These are phyloP conservation scores for Eulemur albifrons DNA, from an alignment of 2,797 vertebrate genomes.

Conservation along the genomic window DNA sequence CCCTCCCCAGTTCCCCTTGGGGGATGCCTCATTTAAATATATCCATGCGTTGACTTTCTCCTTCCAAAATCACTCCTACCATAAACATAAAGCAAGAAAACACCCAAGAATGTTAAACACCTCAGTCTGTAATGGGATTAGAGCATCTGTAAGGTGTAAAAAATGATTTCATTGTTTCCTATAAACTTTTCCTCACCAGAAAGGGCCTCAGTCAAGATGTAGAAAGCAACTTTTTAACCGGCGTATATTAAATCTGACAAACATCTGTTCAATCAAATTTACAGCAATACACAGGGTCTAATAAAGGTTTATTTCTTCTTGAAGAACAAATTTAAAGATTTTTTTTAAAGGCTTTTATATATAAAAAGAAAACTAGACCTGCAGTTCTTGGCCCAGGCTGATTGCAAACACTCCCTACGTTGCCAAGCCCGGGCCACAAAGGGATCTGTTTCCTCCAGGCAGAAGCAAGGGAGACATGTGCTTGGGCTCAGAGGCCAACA, in stretches of 20 bases:
- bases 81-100: constrained; percentile 75
- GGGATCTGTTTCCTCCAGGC: constrained; percentile 18
- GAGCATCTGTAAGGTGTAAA: constrained; percentile 82
- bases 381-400: constrained; percentile 55
- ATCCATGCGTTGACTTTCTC: constrained; percentile 1
- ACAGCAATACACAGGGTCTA: constrained; percentile 82
- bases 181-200: constrained; percentile 78
- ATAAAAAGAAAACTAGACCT: constrained; percentile 71
- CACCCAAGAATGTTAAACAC: constrained; percentile 72
- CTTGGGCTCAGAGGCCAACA: background rate
- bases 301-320: constrained; percentile 84
- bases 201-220: constrained; percentile 69
- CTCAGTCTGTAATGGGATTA: constrained; percentile 72
- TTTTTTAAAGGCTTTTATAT: constrained; percentile 72
- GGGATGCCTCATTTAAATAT: constrained; percentile 23
- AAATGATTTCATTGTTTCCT: constrained; percentile 76
- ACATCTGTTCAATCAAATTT: constrained; percentile 87
- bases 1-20: background rate
- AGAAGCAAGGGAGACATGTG: background rate
- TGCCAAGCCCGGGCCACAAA: constrained; percentile 52
- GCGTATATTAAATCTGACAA: constrained; percentile 80
- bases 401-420: constrained; percentile 52
- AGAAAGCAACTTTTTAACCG: constrained; percentile 79
- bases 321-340: constrained; percentile 84
- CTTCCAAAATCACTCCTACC: constrained; percentile 62